phyloP scores from a whole-genome alignment of 2,888 invertebrate genomes.

The Lacanobia oleracea region DNA sequence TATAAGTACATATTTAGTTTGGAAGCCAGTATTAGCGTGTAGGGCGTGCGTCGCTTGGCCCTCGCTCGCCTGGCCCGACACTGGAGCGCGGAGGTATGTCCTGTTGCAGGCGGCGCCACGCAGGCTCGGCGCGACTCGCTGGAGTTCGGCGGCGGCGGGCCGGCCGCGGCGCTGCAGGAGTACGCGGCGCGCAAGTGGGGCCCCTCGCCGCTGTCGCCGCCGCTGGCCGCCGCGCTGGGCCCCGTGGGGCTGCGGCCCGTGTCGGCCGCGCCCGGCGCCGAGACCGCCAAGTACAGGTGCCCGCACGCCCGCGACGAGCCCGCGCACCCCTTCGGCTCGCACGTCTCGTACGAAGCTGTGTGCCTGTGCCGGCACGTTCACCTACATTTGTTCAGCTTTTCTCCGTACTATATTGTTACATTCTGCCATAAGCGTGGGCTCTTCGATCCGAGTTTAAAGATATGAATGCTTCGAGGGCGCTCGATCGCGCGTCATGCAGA shows the following conservation, averaged over 20 bases:
- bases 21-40: constrained; percentile 43
- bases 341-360: constrained; percentile 24
- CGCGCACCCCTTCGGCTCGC: constrained; percentile 18
- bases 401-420: neutral
- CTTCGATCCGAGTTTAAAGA: constrained; percentile 6
- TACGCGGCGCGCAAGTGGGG: constrained; percentile 91
- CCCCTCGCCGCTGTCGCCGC: constrained; percentile 93
- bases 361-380: neutral
- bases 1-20: constrained; percentile 19
- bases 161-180: constrained; percentile 86
- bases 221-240: constrained; percentile 92
- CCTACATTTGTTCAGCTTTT: constrained; percentile 3
- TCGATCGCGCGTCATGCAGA: constrained; percentile 9
- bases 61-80: constrained; percentile 67
- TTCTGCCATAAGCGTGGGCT: constrained; percentile 2
- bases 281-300: constrained; percentile 94
- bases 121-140: constrained; percentile 89
- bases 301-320: constrained; percentile 8
- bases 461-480: constrained; percentile 15
- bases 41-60: constrained; percentile 57
- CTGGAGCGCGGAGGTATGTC: constrained; percentile 77
- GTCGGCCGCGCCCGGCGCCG: constrained; percentile 96
- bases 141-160: constrained; percentile 89
- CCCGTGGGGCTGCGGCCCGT: constrained; percentile 92
- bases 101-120: constrained; percentile 86